Evolutionary conservation across 2,113 vertebrate species (phyloP), one percentile per base, ranked within the genome.

Genomic region (Pipa parva): DNA sequence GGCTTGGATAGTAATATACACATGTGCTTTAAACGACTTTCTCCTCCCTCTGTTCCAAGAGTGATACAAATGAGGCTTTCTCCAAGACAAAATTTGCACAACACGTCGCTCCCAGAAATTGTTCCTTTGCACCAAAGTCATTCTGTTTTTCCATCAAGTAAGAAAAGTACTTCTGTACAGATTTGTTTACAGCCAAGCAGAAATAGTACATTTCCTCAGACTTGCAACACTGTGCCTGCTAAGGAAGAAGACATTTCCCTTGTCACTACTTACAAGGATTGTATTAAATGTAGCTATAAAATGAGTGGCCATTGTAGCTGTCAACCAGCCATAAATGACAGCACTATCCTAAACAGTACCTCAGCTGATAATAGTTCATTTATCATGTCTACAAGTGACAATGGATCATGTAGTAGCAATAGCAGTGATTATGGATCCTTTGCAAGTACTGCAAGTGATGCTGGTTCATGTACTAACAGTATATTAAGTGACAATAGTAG

Each of bases 121-220:
- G 73, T 77, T 63, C 78, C 75, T 71, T 74, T 82, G 73, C 89
- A 81, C 63, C 85, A 80, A 18, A 81, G 81, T 66, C 77, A 85
- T 45, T 67, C 84, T 56, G 17, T 85, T 39, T 87, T 93, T 71
- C 77, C 86, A 36, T 85, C 85, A 66, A 84, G 84, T 75, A 90
- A 85, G 79, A 96, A 91, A 86, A 94, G 90, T 77, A 86, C 90
- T 46, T 86, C 83, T 0, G 64, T 99, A 52, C 93, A 92, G 80
- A 95, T 97, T 76, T 92, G 91, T 2, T 77, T 99, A 57, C 93
- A 93, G 75, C 83, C 92, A 5, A 79, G 85, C 71, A 87, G 80
- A 68, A 66, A 72, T 39, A 71, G 71, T 49, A 85, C 80, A 26
- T 85, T 78, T 52, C 71, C 71, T 59, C 83, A 69, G 13, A 54